Percentiles rank a stretch among this genome's conserved stretches.
Conservation (phyloP, 2,888 invertebrate species). For the Metalampra italica region DNA sequence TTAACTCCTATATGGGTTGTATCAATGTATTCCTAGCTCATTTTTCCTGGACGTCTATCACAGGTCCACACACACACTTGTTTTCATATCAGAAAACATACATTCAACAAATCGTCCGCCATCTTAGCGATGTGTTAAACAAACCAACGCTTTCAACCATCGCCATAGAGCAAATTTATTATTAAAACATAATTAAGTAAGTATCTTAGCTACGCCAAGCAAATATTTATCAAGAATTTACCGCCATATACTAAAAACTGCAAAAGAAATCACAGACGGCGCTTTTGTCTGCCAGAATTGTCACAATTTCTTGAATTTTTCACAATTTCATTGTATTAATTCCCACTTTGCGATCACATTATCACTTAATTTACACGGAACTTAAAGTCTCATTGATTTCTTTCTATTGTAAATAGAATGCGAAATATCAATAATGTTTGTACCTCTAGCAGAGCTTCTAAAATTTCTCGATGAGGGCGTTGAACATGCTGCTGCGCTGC, state of each 20-base stretch:
- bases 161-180: background rate
- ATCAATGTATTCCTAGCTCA: too few species aligned
- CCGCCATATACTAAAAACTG: constrained; percentile 48
- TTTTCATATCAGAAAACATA: background rate
- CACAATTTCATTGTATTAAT: too few species aligned
- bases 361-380: too few species aligned
- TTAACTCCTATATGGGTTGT: too few species aligned
- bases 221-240: constrained; percentile 34
- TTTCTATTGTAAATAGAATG: too few species aligned
- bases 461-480: constrained; percentile 68
- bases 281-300: constrained; percentile 55
- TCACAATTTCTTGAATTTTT: background rate
- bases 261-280: constrained; percentile 53
- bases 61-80: background rate
- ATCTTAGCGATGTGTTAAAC: constrained; percentile 5
- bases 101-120: constrained; percentile 6
- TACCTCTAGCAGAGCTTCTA: constrained; percentile 43
- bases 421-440: constrained; percentile 5
- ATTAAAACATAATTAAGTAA: constrained; percentile 12
- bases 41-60: background rate
- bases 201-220: too few species aligned
- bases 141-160: background rate
- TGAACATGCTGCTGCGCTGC: constrained; percentile 36
- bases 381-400: too few species aligned
- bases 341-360: too few species aligned